Evolutionary conservation across 2,113 vertebrate genomes (phyloP), one percentile per base, ranked within the genome.

Genomic region (Sylvia atricapilla): DNA sequence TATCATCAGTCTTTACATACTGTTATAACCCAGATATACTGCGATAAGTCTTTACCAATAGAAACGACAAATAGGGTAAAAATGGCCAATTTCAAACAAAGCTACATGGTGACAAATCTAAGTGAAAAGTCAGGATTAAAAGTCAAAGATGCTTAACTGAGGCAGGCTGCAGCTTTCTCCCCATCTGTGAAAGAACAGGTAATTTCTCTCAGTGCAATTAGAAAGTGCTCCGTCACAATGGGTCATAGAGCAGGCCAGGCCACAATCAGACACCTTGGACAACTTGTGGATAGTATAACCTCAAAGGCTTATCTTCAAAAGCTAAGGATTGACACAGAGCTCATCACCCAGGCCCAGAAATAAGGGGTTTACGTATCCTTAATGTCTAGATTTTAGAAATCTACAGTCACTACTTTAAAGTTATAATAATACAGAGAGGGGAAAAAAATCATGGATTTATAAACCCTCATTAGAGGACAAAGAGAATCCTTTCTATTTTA

Each of bases 71-170:
- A 96, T 98, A 93, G 97, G 97, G 97, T 95, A 95, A 89, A 95
- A 95, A 98, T 98, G 98, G 98, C 98, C 98, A 98, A 97, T 97
- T 98, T 99, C 98, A 98, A 98, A 98, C 99, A 98, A 98, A 98
- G 98, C 99, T 99, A 99, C 98, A 97, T 98, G 98, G 98, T 98
- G 98, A 98, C 97, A 97, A 97, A 98, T 97, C 94, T 98, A 98
- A 97, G 97, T 92, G 91, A 95, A 95, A 96, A 96, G 97, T 92
- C 84, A 64, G 81, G 86, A 92, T 95, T 89, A 96, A 97, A 96
- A 59, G 97, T 98, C 97, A 97, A 98, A 98, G 98, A 98, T 97
- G 97, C 84, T 95, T 96, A 96, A 94, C 95, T 97, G 97, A 97
- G 96, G 96, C 95, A 96, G 97, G 97, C 95, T 96, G 98, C 98